phyloP scores from a whole-genome alignment of 2,113 vertebrate genomes.

The Tachycineta bicolor region DNA sequence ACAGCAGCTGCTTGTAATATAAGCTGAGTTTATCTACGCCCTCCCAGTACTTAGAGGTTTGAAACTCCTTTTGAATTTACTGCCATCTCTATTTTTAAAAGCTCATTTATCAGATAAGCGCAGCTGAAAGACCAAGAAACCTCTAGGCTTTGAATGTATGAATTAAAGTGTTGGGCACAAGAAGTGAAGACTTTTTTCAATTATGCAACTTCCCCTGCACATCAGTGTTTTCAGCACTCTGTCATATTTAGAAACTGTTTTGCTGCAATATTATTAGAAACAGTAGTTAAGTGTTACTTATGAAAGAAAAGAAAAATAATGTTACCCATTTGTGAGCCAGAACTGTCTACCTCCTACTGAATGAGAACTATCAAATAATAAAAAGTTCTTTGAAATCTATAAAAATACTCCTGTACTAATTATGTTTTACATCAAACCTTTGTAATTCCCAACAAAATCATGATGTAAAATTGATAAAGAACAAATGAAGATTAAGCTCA shows the following conservation, averaged over 20 bases:
- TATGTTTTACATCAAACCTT: not conserved
- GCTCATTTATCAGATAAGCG: slow-evolving; percentile 14
- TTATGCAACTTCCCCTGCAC: slow-evolving; percentile 53
- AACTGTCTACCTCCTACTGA: slow-evolving; percentile 38
- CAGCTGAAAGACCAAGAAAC: slow-evolving; percentile 43
- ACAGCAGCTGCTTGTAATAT: slow-evolving; percentile 22
- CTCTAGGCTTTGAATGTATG: slow-evolving; percentile 53
- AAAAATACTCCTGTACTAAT: not conserved
- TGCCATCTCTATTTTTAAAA: slow-evolving; percentile 53
- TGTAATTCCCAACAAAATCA: not conserved
- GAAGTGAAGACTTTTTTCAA: slow-evolving; percentile 47
- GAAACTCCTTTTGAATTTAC: slow-evolving; percentile 34
- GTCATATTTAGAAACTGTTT: slow-evolving; percentile 64
- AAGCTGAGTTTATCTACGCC: not conserved
- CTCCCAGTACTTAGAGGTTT: not conserved
- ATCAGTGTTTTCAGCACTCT: slow-evolving; percentile 60
- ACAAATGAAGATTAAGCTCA: not conserved
- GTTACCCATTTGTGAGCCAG: slow-evolving; percentile 42
- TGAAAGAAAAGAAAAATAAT: slow-evolving; percentile 62
- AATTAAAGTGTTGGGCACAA: slow-evolving; percentile 58
- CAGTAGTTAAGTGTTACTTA: slow-evolving; percentile 57
- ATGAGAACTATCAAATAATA: slow-evolving; percentile 18
- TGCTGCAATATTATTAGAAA: slow-evolving; percentile 66
- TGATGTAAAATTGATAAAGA: not conserved
- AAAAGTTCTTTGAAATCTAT: slow-evolving; percentile 3